Base-by-base conservation (phyloP, 1,140 invertebrate species). In the Drosophila equinoxialis region DNA sequence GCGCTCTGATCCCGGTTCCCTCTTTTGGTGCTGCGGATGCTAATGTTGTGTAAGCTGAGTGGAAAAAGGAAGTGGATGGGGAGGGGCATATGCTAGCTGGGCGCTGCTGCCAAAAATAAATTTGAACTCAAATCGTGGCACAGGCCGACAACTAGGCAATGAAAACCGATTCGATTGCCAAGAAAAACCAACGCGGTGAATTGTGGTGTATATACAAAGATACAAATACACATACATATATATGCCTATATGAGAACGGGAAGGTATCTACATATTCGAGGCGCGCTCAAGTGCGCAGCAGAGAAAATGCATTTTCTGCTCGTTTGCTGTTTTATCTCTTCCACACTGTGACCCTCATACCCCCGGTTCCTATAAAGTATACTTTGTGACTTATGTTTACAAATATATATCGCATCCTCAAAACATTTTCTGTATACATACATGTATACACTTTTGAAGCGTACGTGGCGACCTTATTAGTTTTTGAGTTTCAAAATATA, bases 131-230 rank as follows among this genome's bases (percentile, higher is more conserved):
- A 82, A 86, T 83, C 75, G 68, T 61, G 66, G 75, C 71, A 69
- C 62, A 78, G 67, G 65, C 69, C 20, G 62, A 51, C 64, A 17
- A 23, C 71, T 71, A 74, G 68, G 70, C 63, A 69, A 73, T 68
- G 66, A 75, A 75, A 78, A 78, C 68, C 68, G 79, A 76, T 71
- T 65, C 78, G 71, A 71, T 68, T 84, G 81, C 79, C 79, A 87
- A 83, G 83, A 83, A 82, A 82, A 86, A 87, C 79, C 83, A 86
- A 87, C 83, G 83, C 83, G 83, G 79, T 65, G 82, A 73, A 82
- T 73, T 87, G 57, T 37, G 30, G 33, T 57, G 14, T 10, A 71
- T 41, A 45, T 33, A 60, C 42, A 54, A 20, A 57, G 33, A 45
- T 48, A 64, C 10, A 57, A 30, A 67, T 64, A 39, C 30, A 35